Evolutionary conservation across 2,113 vertebrate species (phyloP).

Genomic region (Myrmecobius fasciatus): DNA sequence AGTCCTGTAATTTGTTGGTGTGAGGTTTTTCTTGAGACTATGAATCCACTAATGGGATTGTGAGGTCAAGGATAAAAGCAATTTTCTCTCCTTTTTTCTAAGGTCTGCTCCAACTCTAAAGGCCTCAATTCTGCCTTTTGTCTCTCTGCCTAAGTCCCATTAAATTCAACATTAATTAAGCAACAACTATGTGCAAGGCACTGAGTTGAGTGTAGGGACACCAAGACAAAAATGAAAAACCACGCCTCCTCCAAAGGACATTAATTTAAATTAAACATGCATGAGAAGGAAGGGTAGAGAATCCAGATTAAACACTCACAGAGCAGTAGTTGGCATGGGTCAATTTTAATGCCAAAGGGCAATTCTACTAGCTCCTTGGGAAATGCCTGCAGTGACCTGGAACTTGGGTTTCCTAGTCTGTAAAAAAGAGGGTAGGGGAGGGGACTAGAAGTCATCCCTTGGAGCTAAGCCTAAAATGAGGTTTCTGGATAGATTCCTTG

Average conservation of each 20-base stretch:
- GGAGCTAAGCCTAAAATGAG: not conserved
- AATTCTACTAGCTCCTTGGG: not conserved
- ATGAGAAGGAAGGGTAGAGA: not conserved
- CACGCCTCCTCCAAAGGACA: not conserved
- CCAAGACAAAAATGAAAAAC: not conserved
- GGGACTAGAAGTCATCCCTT: not conserved
- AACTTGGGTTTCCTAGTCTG: not conserved
- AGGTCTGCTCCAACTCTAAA: not conserved
- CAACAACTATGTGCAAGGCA: not conserved
- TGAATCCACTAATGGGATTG: not conserved
- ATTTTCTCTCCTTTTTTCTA: not conserved
- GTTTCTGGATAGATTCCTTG: not conserved
- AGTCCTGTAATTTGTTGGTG: not conserved
- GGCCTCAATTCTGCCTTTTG: not conserved
- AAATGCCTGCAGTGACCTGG: not conserved
- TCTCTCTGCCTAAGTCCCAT: not conserved
- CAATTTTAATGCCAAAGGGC: not conserved
- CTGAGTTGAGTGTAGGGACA: not conserved
- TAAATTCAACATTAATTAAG: conserved; percentile 35
- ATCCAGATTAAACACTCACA: not conserved
- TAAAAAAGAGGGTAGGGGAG: not conserved
- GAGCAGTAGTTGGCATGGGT: not conserved
- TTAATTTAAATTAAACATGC: not conserved
- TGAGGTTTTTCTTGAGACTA: not conserved
- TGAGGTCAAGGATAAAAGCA: not conserved